Percentiles rank a stretch among this genome's conserved stretches.
These are phyloP conservation scores for Myrmophylax atrothorax DNA, from an alignment of 2,113 vertebrate species.

Conservation along the genomic window DNA sequence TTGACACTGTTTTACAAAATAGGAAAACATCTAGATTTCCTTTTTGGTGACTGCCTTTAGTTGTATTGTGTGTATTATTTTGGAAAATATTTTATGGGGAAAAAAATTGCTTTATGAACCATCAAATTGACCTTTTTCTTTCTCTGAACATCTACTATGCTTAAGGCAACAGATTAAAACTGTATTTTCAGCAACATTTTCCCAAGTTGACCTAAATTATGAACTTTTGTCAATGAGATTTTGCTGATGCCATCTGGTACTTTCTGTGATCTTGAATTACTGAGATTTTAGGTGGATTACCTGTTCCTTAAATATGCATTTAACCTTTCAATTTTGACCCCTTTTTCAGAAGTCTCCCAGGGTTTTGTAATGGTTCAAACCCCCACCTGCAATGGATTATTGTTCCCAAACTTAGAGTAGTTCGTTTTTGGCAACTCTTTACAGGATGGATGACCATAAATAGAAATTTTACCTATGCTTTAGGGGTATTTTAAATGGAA, in stretches of 20 bases:
- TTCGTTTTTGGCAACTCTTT: background rate
- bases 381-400: background rate
- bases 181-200: conserved; percentile 31
- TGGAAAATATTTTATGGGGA: background rate
- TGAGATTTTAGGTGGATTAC: background rate
- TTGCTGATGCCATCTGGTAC: conserved; percentile 26
- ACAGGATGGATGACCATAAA: background rate
- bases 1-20: background rate
- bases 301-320: background rate
- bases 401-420: background rate
- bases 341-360: background rate
- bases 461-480: background rate
- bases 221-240: background rate
- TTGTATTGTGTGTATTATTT: background rate
- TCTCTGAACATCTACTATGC: background rate
- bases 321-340: background rate
- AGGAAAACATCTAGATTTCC: background rate
- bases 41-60: background rate
- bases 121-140: conserved; percentile 4
- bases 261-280: conserved; percentile 1
- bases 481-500: background rate
- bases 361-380: background rate
- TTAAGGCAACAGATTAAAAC: background rate
- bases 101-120: conserved; percentile 10
- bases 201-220: background rate